phyloP scores from a whole-genome alignment of 2,888 invertebrate genomes.

The Ichneumoninae sp. region DNA sequence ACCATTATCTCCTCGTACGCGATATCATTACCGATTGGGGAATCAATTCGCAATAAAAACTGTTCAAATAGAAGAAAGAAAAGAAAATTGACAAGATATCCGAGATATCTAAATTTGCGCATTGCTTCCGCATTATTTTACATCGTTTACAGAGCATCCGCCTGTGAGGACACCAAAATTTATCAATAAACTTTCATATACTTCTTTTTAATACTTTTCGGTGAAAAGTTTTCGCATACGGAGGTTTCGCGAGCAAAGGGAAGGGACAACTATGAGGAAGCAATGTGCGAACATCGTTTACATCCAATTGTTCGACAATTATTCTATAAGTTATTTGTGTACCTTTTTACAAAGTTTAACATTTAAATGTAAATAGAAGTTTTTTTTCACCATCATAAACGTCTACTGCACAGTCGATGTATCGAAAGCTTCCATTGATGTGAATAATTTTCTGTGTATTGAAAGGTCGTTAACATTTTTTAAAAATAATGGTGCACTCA shows the following conservation, averaged over 20 bases:
- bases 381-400: too few relatives aligned
- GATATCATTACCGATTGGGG: background rate
- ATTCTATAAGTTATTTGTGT: too few relatives aligned
- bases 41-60: background rate
- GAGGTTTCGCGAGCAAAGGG: too few relatives aligned
- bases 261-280: background rate
- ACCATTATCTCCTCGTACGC: slow-evolving; percentile 18
- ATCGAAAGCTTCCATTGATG: background rate
- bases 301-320: background rate
- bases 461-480: background rate
- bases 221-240: too few relatives aligned
- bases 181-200: background rate
- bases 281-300: background rate
- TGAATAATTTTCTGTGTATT: background rate
- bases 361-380: background rate
- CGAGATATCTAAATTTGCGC: background rate
- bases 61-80: background rate
- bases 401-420: background rate
- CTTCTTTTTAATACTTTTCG: background rate
- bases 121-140: background rate
- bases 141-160: background rate
- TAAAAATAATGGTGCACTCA: slow-evolving; percentile 19
- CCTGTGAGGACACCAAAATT: background rate
- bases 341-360: background rate
- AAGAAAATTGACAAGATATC: background rate